These are phyloP conservation scores for Danaus chrysippus DNA, from an alignment of 2,888 invertebrate species.

Conservation along the genomic window DNA sequence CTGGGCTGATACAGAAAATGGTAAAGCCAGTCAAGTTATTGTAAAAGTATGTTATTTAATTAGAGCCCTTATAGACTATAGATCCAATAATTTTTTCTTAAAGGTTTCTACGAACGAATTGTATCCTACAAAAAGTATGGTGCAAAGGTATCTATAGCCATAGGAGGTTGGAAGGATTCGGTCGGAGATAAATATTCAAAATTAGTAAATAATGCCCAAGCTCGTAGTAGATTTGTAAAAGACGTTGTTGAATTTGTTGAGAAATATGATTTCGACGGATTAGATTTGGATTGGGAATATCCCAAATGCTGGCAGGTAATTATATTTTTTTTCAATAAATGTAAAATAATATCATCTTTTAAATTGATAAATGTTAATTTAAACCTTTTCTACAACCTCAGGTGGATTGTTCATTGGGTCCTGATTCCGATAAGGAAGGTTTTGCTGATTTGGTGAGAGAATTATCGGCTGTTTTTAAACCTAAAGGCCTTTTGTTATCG, in stretches of 20 bases:
- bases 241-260: conserved; percentile 88
- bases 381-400: conserved; percentile 49
- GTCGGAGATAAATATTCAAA: conserved; percentile 93
- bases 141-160: conserved; percentile 90
- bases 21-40: conserved; percentile 64
- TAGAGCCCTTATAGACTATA: too few species aligned
- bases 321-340: not conserved
- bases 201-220: conserved; percentile 86
- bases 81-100: conserved; percentile 30
- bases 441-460: conserved; percentile 88
- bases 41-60: too few species aligned
- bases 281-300: conserved; percentile 98
- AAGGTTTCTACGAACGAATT: conserved; percentile 91
- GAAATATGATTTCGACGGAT: conserved; percentile 92
- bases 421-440: conserved; percentile 88
- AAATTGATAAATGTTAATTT: not conserved
- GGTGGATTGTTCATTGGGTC: conserved; percentile 92
- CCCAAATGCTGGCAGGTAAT: conserved; percentile 91
- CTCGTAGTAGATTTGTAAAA: conserved; percentile 85
- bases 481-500: conserved; percentile 85
- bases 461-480: conserved; percentile 82
- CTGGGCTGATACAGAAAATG: conserved; percentile 94
- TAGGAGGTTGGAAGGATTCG: conserved; percentile 98
- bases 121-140: conserved; percentile 87
- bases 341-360: too few species aligned